A percentile compares a stretch with the other conserved stretches of the same genome.
These are phyloP conservation scores for Scelioninae gen. 1 DNA, from an alignment of 2,888 invertebrate species.

Conservation along the genomic window DNA sequence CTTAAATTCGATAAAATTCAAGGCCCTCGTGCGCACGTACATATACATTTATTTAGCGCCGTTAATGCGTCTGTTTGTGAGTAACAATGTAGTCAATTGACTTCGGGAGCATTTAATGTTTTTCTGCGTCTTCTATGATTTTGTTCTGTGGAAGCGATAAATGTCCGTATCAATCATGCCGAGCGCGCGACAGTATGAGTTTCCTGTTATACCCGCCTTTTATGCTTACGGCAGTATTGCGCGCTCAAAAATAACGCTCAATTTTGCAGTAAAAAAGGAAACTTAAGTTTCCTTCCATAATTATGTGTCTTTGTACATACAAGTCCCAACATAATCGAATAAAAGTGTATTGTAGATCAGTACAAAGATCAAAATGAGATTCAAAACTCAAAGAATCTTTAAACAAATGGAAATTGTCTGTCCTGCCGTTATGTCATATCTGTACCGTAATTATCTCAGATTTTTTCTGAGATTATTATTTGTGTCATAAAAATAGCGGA, in stretches of 20 bases:
- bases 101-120: constrained; percentile 44
- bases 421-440: neutral
- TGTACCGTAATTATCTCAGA: neutral
- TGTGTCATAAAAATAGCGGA: too few species aligned
- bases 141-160: constrained; percentile 60
- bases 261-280: constrained; percentile 21
- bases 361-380: too few species aligned
- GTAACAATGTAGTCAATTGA: constrained; percentile 54
- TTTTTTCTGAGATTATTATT: too few species aligned
- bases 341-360: too few species aligned
- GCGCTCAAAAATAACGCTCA: constrained; percentile 23
- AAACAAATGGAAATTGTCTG: neutral
- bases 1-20: constrained; percentile 56
- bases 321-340: too few species aligned
- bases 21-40: too few species aligned
- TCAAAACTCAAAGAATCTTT: too few species aligned
- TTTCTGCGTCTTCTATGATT: constrained; percentile 54
- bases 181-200: constrained; percentile 37
- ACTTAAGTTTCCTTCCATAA: too few species aligned
- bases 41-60: constrained; percentile 11
- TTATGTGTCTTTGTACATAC: too few species aligned
- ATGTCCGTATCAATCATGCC: constrained; percentile 59
- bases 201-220: constrained; percentile 56
- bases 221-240: constrained; percentile 26
- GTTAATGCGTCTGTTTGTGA: constrained; percentile 32